Conservation (phyloP, 2,888 invertebrate species). For the Torymus auratus region DNA sequence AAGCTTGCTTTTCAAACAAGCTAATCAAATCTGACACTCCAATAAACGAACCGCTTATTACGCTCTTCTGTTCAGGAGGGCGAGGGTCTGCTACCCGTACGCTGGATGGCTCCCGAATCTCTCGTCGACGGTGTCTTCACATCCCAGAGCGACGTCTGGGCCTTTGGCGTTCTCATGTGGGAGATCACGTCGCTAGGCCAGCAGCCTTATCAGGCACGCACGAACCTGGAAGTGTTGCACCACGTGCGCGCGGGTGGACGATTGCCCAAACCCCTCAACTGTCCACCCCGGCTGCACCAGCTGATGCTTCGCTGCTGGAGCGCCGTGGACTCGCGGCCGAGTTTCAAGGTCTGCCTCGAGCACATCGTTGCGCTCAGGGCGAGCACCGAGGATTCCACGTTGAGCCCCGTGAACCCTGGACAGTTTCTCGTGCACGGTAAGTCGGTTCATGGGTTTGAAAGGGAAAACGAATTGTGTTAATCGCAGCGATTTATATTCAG, state of each 20-base stretch:
- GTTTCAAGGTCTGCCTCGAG: constrained; percentile 90
- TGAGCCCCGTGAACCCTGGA: constrained; percentile 72
- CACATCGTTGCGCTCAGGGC: constrained; percentile 70
- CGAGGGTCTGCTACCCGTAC: constrained; percentile 91
- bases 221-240: constrained; percentile 93
- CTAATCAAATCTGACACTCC: no score
- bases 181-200: constrained; percentile 97
- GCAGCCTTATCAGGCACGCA: constrained; percentile 96
- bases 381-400: constrained; percentile 69
- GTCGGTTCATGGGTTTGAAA: not conserved
- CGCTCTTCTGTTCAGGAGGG: constrained; percentile 66
- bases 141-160: constrained; percentile 98
- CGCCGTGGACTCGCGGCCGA: constrained; percentile 89
- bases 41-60: no score
- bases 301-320: constrained; percentile 94
- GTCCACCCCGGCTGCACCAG: constrained; percentile 89
- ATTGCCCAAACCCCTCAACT: constrained; percentile 88
- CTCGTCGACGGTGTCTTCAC: constrained; percentile 97
- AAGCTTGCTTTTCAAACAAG: no score
- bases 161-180: constrained; percentile 95
- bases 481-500: no score
- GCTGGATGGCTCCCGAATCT: constrained; percentile 99
- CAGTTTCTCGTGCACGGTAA: constrained; percentile 64
- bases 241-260: constrained; percentile 93
- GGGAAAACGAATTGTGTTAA: no score